phyloP scores from a whole-genome alignment of 2,797 vertebrate genomes.

The Urocyon cinereoargenteus region DNA sequence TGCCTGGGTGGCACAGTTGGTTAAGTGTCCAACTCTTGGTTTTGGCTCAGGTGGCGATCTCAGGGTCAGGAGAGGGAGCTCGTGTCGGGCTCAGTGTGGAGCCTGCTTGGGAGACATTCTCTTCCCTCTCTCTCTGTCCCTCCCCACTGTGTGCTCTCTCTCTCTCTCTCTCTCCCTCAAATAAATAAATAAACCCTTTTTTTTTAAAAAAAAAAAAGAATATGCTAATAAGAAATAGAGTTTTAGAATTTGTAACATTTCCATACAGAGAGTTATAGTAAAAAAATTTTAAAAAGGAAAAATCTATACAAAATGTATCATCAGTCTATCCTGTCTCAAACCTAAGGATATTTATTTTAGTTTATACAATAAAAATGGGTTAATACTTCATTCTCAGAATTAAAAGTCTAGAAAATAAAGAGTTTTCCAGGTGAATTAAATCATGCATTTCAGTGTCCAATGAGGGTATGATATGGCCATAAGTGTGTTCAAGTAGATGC shows the following conservation, averaged over 20 bases:
- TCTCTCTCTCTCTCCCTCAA: not conserved
- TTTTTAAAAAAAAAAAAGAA: not conserved
- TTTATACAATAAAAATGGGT: constrained; percentile 44
- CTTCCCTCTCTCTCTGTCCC: not conserved
- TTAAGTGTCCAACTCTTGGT: not conserved
- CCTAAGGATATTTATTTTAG: constrained; percentile 50
- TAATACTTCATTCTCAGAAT: constrained; percentile 33
- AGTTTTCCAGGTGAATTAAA: constrained; percentile 11
- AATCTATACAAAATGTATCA: constrained; percentile 62
- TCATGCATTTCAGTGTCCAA: not conserved
- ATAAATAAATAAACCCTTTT: not conserved
- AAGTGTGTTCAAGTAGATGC: not conserved
- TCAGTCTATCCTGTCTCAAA: constrained; percentile 47
- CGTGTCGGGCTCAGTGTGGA: not conserved
- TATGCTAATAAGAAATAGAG: constrained; percentile 51
- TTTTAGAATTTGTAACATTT: constrained; percentile 58
- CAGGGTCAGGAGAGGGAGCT: not conserved
- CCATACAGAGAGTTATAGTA: constrained; percentile 26
- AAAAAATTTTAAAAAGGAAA: constrained; percentile 57
- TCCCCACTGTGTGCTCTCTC: not conserved
- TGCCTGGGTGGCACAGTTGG: not conserved
- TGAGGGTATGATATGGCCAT: not conserved
- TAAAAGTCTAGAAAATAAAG: constrained; percentile 25
- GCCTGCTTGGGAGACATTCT: not conserved
- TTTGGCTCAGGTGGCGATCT: not conserved